Evolutionary conservation across 2,888 invertebrate genomes (phyloP).

Genomic region (Ptilodon capucinus): DNA sequence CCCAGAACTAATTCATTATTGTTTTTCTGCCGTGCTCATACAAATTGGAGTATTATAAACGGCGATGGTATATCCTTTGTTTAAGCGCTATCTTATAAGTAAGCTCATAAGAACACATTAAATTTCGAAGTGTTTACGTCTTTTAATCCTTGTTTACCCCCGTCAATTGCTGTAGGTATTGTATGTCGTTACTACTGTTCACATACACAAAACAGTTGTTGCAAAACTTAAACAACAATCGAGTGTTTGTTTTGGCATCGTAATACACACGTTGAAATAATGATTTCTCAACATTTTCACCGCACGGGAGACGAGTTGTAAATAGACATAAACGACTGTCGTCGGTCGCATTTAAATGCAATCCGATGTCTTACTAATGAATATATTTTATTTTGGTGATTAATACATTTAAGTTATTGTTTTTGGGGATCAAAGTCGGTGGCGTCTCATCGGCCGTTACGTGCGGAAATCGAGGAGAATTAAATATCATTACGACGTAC

Average conservation of each 20-base stretch:
- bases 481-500: conserved; percentile 8
- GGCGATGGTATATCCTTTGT: conserved; percentile 18
- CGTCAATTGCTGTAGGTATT: conserved; percentile 7
- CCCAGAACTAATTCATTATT: conserved; percentile 10
- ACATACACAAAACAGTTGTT: conserved; percentile 21
- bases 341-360: conserved; percentile 8
- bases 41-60: conserved; percentile 8
- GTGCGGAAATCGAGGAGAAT: conserved; percentile 2
- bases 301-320: conserved; percentile 13
- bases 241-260: conserved; percentile 25
- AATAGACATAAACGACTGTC: conserved; percentile 18
- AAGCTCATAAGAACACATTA: conserved; percentile 10
- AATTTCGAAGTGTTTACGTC: conserved; percentile 24
- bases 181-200: conserved; percentile 13
- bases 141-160: conserved; percentile 20
- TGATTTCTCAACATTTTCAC: conserved; percentile 11
- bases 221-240: conserved; percentile 25
- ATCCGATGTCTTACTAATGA: conserved; percentile 13
- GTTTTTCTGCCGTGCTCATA: conserved; percentile 14
- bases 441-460: conserved; percentile 3
- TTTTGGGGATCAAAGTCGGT: not conserved
- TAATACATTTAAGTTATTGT: conserved; percentile 13
- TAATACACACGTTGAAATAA: conserved; percentile 8
- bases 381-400: conserved; percentile 17
- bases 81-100: conserved; percentile 12